Base-by-base conservation (phyloP, 2,888 invertebrate genomes). In the Margaritifera margaritifera region DNA sequence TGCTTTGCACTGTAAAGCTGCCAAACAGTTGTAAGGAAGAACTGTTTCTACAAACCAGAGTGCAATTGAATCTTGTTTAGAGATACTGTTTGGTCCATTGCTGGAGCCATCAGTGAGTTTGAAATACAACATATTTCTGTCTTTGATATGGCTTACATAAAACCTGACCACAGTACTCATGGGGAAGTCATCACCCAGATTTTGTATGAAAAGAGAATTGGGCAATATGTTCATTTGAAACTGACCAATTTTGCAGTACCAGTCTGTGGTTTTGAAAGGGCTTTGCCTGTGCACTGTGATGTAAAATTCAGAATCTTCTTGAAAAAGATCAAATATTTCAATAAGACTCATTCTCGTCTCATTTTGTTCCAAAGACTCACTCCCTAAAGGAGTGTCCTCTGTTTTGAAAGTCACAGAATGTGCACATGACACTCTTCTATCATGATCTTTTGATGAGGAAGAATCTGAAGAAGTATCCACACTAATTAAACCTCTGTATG, bases 31-130 rank as follows among this genome's bases (percentile, higher is more conserved):
- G 20, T 64, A 24, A 4, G 81, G 72, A 22, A 82, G 31, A 52
- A 79, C 71, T 19, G 78, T 59, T 22, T 75, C 68, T 11, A 80
- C 79, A 70, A 78, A 72, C 82, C 84, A 85, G 64, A 82, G 85
- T 63, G 76, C 60, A 11, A 74, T 63, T 22, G 61, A 69, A 54
- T 71, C 71, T 27, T 64, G 25, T 55, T 25, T 24, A 25, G 52
- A 58, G 20, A 22, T 61, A 63, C 19, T 53, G 42, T 20, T 54
- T 65, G 18, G 25, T 27, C 52, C 52, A 27, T 53, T 27, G 50
- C 50, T n/a, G 22, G 24, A 25, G 22, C 3, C 4, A 25, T 56
- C 58, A 58, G 8, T 58, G n/a, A 20, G 25, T n/a, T 22, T 59
- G 20, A 59, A 24, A 20, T 51, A 42, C 42, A 25, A 8, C 25